Evolutionary conservation across 2,797 vertebrate species (phyloP).

Genomic region (Gymnocypris eckloni): DNA sequence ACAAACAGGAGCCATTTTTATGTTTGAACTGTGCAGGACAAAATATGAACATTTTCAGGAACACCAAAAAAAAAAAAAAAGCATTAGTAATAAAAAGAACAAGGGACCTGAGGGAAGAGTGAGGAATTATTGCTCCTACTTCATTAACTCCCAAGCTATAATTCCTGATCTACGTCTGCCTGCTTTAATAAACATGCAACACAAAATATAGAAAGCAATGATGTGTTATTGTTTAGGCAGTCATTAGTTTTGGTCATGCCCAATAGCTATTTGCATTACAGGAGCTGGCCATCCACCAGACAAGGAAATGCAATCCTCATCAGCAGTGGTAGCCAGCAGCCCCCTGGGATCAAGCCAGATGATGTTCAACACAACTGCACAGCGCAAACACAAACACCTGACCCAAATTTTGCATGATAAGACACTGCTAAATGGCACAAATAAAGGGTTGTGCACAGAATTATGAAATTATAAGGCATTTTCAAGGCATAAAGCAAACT

Average conservation of each 20-base stretch:
- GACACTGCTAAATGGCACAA: slow-evolving; percentile 35
- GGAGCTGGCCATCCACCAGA: slow-evolving; percentile 57
- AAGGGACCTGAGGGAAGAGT: not conserved
- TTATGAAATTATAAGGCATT: slow-evolving; percentile 7
- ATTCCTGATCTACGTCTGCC: slow-evolving; percentile 15
- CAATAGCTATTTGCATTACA: slow-evolving; percentile 24
- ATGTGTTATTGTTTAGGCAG: not conserved
- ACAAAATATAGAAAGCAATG: not conserved
- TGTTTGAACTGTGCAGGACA: not conserved
- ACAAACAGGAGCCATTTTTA: slow-evolving; percentile 15
- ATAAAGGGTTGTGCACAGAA: slow-evolving; percentile 23
- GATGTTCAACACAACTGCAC: slow-evolving; percentile 57
- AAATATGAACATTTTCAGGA: not conserved
- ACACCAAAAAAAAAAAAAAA: slow-evolving; percentile 6
- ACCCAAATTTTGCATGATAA: slow-evolving; percentile 60
- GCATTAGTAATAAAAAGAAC: slow-evolving; percentile 19
- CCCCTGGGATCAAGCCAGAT: slow-evolving; percentile 58
- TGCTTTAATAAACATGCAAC: slow-evolving; percentile 1
- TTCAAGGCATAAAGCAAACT: not conserved
- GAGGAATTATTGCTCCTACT: slow-evolving; percentile 41
- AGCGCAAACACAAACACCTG: slow-evolving; percentile 52
- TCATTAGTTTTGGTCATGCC: slow-evolving; percentile 54
- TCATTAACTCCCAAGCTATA: slow-evolving; percentile 39
- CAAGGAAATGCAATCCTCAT: slow-evolving; percentile 68
- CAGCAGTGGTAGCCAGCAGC: slow-evolving; percentile 66